Conservation (phyloP, 37 sponge, comb jelly and placozoan species). For the Geodia barretti region DNA sequence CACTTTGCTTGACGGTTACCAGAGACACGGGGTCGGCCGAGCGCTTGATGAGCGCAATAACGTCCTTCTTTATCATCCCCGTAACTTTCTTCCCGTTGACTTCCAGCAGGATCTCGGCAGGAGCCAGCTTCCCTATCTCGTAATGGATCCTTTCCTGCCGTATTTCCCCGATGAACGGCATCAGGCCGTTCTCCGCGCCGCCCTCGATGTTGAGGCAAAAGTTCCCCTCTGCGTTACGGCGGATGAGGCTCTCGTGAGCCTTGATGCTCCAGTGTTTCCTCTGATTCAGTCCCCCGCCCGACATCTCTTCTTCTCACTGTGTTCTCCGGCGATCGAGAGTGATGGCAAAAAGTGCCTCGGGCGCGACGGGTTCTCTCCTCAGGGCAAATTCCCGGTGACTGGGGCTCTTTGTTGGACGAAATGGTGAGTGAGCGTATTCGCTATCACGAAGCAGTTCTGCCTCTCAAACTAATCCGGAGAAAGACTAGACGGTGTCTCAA, state of each 20-base stretch:
- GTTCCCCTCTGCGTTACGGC: slow-evolving; percentile 72
- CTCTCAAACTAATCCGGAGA: too few relatives aligned
- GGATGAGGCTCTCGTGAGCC: slow-evolving; percentile 71
- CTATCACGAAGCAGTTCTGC: too few relatives aligned
- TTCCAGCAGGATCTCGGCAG: slow-evolving; percentile 82
- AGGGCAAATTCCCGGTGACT: too few relatives aligned
- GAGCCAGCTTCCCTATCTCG: slow-evolving; percentile 69
- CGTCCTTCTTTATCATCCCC: slow-evolving; percentile 91
- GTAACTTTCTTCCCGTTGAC: slow-evolving; percentile 87
- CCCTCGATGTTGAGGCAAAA: slow-evolving; percentile 93
- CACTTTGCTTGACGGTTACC: slow-evolving; percentile 83
- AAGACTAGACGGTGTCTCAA: too few relatives aligned
- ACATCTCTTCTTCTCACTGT: too few relatives aligned
- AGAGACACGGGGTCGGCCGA: slow-evolving; percentile 86
- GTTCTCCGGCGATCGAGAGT: too few relatives aligned
- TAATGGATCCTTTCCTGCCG: slow-evolving; percentile 78
- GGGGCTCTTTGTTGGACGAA: too few relatives aligned
- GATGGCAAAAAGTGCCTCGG: too few relatives aligned
- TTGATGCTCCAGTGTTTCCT: slow-evolving; percentile 89
- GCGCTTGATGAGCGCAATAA: slow-evolving; percentile 82
- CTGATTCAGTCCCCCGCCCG: too few relatives aligned
- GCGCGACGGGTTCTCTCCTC: too few relatives aligned
- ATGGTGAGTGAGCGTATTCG: too few relatives aligned
- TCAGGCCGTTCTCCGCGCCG: slow-evolving; percentile 82
- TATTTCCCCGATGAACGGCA: slow-evolving; percentile 73